phyloP scores from a whole-genome alignment of 2,797 vertebrate species.

The Cyclura pinguis region DNA sequence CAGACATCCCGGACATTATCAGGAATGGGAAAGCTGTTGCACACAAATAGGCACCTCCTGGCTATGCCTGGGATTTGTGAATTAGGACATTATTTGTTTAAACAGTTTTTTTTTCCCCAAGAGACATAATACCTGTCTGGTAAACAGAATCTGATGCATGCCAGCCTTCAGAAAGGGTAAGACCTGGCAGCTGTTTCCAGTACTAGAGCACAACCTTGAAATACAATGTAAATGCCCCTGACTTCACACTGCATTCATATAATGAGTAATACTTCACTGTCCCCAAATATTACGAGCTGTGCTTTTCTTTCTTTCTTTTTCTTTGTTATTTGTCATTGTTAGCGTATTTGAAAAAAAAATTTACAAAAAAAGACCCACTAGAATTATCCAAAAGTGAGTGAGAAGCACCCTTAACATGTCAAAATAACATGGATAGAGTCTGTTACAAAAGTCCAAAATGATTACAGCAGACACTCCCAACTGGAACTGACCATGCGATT shows the following conservation, averaged over 20 bases:
- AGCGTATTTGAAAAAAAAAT: no score
- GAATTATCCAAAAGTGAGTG: neutral
- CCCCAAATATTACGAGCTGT: neutral
- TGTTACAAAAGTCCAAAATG: neutral
- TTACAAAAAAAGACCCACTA: neutral
- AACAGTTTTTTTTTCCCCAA: neutral
- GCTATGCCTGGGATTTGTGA: neutral
- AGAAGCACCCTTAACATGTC: fast-evolving
- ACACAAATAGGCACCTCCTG: neutral
- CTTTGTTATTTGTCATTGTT: no score
- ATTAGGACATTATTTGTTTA: neutral
- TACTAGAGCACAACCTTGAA: neutral
- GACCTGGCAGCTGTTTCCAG: neutral
- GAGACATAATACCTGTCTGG: neutral
- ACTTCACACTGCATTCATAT: neutral
- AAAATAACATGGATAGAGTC: fast-evolving
- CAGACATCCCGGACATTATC: neutral
- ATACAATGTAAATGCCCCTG: neutral
- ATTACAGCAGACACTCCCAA: neutral
- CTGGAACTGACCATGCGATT: neutral
- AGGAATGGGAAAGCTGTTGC: neutral
- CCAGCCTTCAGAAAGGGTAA: neutral
- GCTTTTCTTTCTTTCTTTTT: no score
- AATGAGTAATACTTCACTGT: neutral
- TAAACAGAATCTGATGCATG: neutral